Evolutionary conservation across 2,888 invertebrate species (phyloP).

Genomic region (Nineta flava): DNA sequence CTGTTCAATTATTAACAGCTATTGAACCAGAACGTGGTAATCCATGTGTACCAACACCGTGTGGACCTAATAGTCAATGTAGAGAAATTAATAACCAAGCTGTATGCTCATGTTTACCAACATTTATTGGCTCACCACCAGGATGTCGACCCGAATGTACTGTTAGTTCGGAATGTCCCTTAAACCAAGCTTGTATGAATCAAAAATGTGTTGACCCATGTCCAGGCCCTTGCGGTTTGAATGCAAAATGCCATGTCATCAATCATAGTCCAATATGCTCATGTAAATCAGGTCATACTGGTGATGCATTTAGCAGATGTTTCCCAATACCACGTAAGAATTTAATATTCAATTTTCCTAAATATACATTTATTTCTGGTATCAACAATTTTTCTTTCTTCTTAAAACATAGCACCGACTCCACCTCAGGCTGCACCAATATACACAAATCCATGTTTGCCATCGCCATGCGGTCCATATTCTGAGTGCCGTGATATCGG

Average conservation of each 20-base stretch:
- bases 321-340: constrained; percentile 21
- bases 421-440: constrained; percentile 13
- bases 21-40: constrained; percentile 23
- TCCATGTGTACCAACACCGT: constrained; percentile 64
- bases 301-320: constrained; percentile 38
- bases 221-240: constrained; percentile 43
- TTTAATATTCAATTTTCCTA: constrained; percentile 11
- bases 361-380: not conserved
- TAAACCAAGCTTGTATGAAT: constrained; percentile 50
- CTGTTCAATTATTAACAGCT: constrained; percentile 15
- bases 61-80: constrained; percentile 70
- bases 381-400: not conserved
- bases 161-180: constrained; percentile 62
- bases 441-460: constrained; percentile 28
- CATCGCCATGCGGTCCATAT: constrained; percentile 36
- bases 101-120: constrained; percentile 30
- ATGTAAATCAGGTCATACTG: constrained; percentile 38
- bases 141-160: constrained; percentile 63
- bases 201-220: constrained; percentile 62
- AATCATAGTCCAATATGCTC: constrained; percentile 41
- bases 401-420: constrained; percentile 13
- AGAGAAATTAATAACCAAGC: constrained; percentile 43
- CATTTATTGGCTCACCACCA: constrained; percentile 38
- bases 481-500: constrained; percentile 38
- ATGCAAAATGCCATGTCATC: constrained; percentile 35